phyloP scores from a whole-genome alignment of 2,888 invertebrate genomes.

The Polydrusus pterygomalis region DNA sequence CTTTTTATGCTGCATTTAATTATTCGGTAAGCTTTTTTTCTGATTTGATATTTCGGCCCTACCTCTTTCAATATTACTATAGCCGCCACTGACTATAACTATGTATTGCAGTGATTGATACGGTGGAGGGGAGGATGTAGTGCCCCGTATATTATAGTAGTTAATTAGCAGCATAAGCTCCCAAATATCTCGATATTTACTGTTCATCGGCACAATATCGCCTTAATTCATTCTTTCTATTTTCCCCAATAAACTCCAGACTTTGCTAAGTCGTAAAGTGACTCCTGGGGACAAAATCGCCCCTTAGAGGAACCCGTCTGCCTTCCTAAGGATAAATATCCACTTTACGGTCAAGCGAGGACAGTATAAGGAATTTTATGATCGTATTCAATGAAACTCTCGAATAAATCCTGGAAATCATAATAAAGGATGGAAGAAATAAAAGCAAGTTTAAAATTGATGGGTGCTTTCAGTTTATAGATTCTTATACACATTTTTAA shows the following conservation, averaged over 20 bases:
- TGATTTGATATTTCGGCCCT: too few species aligned
- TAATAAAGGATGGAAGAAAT: background rate
- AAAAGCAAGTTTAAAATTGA: constrained; percentile 5
- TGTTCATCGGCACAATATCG: too few species aligned
- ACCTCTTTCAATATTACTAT: too few species aligned
- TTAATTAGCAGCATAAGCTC: too few species aligned
- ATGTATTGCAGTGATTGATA: too few species aligned
- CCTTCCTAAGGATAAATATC: constrained; percentile 24
- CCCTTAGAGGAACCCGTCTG: constrained; percentile 30
- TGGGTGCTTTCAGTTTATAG: background rate
- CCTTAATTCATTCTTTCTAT: background rate
- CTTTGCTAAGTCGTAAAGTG: constrained; percentile 16
- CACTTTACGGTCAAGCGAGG: constrained; percentile 41
- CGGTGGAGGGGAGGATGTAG: too few species aligned
- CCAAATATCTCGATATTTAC: too few species aligned
- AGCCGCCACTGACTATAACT: too few species aligned
- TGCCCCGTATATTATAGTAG: too few species aligned
- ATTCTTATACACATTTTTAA: background rate
- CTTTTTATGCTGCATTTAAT: too few species aligned
- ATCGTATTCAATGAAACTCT: constrained; percentile 37
- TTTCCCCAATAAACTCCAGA: constrained; percentile 19
- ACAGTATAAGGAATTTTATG: constrained; percentile 31
- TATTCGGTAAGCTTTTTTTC: too few species aligned
- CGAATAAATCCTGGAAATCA: constrained; percentile 22
- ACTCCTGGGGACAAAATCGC: constrained; percentile 10